A percentile compares a stretch with the other conserved stretches of the same genome.
Conservation (phyloP, 2,113 vertebrate genomes). For the Barbus barbus region DNA sequence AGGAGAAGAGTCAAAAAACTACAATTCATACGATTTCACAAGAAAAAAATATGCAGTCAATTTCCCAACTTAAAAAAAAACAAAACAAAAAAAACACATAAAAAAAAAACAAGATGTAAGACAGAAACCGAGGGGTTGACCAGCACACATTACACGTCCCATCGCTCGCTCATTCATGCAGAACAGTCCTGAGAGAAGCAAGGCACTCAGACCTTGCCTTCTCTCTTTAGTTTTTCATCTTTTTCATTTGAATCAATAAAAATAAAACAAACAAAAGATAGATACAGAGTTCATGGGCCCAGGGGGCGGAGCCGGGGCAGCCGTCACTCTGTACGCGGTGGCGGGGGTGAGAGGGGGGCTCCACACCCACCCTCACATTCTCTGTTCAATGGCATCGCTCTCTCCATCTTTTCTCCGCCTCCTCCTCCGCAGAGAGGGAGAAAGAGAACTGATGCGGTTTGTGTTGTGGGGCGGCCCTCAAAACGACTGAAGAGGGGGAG, state of each 20-base stretch:
- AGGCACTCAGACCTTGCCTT: slow-evolving; percentile 31
- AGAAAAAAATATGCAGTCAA: slow-evolving; percentile 39
- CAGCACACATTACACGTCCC: slow-evolving; percentile 50
- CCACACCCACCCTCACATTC: background rate
- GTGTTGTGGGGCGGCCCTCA: background rate
- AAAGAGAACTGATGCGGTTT: background rate
- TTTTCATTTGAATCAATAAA: slow-evolving; percentile 37
- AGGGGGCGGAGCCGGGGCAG: slow-evolving; percentile 41
- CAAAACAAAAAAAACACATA: slow-evolving; percentile 31
- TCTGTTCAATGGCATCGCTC: slow-evolving; percentile 37
- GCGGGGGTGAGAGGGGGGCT: slow-evolving; percentile 28
- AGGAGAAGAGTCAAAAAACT: slow-evolving; percentile 10
- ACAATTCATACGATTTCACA: slow-evolving; percentile 59
- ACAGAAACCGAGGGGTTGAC: slow-evolving; percentile 44
- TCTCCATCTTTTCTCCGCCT: slow-evolving; percentile 39
- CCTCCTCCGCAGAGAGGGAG: slow-evolving; percentile 22
- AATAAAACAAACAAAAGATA: slow-evolving; percentile 48
- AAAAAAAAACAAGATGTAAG: background rate
- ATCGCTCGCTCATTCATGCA: slow-evolving; percentile 59
- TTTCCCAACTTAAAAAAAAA: slow-evolving; percentile 44
- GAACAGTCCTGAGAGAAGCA: slow-evolving; percentile 48
- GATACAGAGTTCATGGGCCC: slow-evolving; percentile 58
- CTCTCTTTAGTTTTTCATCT: slow-evolving; percentile 34
- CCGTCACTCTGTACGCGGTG: slow-evolving; percentile 26
- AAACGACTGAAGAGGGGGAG: slow-evolving; percentile 5